Conservation (phyloP, 2,888 invertebrate species). For the Drosophila meridionalis region DNA sequence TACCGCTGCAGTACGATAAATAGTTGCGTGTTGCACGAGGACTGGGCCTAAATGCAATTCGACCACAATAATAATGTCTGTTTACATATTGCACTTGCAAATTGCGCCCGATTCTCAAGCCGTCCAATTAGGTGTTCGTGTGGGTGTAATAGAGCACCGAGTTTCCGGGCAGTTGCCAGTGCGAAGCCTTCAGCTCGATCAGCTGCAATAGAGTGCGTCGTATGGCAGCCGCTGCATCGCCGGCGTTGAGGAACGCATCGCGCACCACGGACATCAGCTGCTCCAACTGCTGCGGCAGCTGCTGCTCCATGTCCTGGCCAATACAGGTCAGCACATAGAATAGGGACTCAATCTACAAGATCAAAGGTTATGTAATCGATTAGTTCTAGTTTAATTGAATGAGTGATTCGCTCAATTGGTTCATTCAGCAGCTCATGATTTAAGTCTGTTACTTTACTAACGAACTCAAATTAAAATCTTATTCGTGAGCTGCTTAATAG, state of each 20-base stretch:
- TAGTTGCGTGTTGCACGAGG: conserved; percentile 59
- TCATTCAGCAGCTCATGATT: not conserved
- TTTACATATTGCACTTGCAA: conserved; percentile 59
- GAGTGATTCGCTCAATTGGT: not conserved
- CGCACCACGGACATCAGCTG: conserved; percentile 91
- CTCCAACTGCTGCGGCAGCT: conserved; percentile 92
- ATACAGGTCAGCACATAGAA: conserved; percentile 95
- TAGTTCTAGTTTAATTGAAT: not conserved
- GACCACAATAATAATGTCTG: conserved; percentile 72
- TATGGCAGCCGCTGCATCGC: conserved; percentile 90
- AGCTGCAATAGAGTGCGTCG: conserved; percentile 94
- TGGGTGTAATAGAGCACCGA: conserved; percentile 92
- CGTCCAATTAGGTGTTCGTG: conserved; percentile 63
- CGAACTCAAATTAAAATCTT: not conserved
- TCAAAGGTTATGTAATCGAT: not conserved
- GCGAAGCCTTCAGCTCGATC: conserved; percentile 95
- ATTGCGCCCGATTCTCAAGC: conserved; percentile 42
- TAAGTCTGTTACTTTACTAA: too few relatives aligned
- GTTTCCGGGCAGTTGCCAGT: conserved; percentile 95
- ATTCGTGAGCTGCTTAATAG: not conserved
- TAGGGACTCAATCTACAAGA: conserved; percentile 91
- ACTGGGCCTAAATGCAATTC: conserved; percentile 76
- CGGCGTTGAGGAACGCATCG: conserved; percentile 93
- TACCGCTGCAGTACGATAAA: conserved; percentile 58
- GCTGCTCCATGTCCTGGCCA: conserved; percentile 93